A percentile compares a stretch with the other conserved stretches of the same genome.
Evolutionary conservation across 2,113 vertebrate species (phyloP).

Genomic region (Pterophyllum scalare): DNA sequence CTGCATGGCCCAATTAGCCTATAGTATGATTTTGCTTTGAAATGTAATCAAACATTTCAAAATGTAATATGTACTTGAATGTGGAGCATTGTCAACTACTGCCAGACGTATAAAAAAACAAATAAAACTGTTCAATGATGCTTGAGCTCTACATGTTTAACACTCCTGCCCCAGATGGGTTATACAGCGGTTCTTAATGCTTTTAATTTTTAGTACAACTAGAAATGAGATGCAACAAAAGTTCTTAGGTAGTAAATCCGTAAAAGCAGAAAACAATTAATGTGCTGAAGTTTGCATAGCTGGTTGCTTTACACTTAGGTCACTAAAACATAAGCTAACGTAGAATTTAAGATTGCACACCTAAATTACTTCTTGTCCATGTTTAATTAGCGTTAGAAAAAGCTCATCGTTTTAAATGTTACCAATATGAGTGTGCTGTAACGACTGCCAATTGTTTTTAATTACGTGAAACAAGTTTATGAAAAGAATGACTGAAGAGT

Average conservation of each 20-base stretch:
- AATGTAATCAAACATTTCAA: not conserved
- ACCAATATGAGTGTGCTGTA: not conserved
- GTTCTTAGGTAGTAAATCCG: not conserved
- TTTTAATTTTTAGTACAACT: not conserved
- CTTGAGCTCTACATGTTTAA: not conserved
- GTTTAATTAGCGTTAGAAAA: not conserved
- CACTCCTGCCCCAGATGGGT: not conserved
- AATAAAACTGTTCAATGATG: not conserved
- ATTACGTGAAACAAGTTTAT: not conserved
- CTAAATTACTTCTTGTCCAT: not conserved
- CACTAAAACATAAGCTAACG: not conserved
- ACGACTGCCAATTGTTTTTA: not conserved
- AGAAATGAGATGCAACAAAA: not conserved
- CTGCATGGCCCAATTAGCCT: too few relatives aligned
- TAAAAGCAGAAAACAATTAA: not conserved
- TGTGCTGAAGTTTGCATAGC: not conserved
- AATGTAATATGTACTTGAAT: not conserved
- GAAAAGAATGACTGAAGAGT: not conserved
- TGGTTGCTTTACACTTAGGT: not conserved
- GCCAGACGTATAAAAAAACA: not conserved
- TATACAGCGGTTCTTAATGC: not conserved
- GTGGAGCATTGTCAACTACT: not conserved
- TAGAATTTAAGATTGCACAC: not conserved
- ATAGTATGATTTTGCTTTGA: not conserved
- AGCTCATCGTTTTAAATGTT: not conserved